phyloP scores from a whole-genome alignment of 2,797 vertebrate species.

The Odontamblyopus rebecca region DNA sequence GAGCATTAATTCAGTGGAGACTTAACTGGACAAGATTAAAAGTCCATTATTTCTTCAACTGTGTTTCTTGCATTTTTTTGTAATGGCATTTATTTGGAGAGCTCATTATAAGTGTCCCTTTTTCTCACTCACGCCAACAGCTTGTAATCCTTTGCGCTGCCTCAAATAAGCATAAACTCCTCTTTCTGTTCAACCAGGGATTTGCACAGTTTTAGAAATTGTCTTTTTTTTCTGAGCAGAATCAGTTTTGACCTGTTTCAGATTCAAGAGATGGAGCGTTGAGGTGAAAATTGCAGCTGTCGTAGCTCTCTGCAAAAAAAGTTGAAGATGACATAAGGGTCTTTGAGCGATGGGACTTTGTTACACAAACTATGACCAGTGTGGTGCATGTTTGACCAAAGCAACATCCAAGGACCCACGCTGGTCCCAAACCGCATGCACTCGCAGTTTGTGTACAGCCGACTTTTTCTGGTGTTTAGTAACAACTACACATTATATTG shows the following conservation, averaged over 20 bases:
- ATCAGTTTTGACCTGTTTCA: slow-evolving; percentile 14
- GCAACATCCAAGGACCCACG: too few species aligned
- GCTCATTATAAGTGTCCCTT: slow-evolving; percentile 12
- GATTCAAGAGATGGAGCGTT: not conserved
- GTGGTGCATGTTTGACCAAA: too few species aligned
- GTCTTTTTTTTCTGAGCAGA: slow-evolving; percentile 17
- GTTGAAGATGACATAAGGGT: not conserved
- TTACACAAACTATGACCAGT: too few species aligned
- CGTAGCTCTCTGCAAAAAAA: not conserved
- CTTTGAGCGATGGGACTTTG: too few species aligned
- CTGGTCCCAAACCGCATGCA: too few species aligned
- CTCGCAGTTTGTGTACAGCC: too few species aligned
- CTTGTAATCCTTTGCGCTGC: slow-evolving; percentile 23
- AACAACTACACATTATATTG: too few species aligned
- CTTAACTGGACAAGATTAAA: not conserved
- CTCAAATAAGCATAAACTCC: slow-evolving; percentile 42
- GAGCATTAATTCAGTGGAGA: not conserved
- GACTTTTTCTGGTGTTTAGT: too few species aligned
- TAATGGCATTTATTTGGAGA: slow-evolving; percentile 7
- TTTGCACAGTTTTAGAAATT: slow-evolving; percentile 17
- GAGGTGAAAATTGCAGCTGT: not conserved
- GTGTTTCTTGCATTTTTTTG: not conserved
- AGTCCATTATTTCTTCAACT: not conserved
- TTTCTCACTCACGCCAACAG: slow-evolving; percentile 14
- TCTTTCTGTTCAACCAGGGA: slow-evolving; percentile 29